Base-by-base conservation (phyloP, 1,140 invertebrate species). In the Drosophila kanapiae region DNA sequence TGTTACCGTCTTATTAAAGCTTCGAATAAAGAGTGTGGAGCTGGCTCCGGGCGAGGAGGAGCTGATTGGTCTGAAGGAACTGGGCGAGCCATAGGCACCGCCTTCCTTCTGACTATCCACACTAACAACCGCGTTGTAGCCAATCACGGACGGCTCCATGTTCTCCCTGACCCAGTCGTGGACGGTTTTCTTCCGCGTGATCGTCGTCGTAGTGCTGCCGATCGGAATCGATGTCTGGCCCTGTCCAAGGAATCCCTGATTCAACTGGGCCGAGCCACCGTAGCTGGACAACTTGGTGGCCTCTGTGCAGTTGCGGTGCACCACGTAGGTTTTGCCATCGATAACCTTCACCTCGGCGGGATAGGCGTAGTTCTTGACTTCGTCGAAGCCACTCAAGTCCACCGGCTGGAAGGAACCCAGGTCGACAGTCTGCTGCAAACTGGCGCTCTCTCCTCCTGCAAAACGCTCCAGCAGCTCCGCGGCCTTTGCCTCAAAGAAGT, bases 301-400 rank as follows among this genome's bases (percentile, higher is more conserved):
- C 51, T 92, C 91, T 0, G 91, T 92, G 35, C 82, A 90, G 49
- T 92, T 92, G 9, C 91, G 82, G 57, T 92, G 91, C 43, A 91
- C 92, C 9, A 92, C 72, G 56, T 84, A 92, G 7, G 90, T 91
- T 42, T 92, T 90, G 29, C 91, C 91, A 48, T 87, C 77, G 38
- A 92, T 76, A 8, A 92, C 82, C 54, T 92, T 92, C 1, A 92
- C 90, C 57, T 92, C 91, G 6, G 91, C 70, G 3, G 91, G 91
- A 29, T 92, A 92, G 6, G 82, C 87, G 51, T 83, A 85, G 67
- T 91, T 92, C 47, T 90, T 88, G 6, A 92, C 84, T 56, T 92
- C 87, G 60, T 92, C 91, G 6, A 83, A 92, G 6, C 72, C 75
- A 38, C 70, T 91, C 9, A 92, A 64, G 42, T 92, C 91, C 13